These are phyloP conservation scores for Drosophila pegasa DNA, from an alignment of 2,888 invertebrate genomes.

Conservation along the genomic window DNA sequence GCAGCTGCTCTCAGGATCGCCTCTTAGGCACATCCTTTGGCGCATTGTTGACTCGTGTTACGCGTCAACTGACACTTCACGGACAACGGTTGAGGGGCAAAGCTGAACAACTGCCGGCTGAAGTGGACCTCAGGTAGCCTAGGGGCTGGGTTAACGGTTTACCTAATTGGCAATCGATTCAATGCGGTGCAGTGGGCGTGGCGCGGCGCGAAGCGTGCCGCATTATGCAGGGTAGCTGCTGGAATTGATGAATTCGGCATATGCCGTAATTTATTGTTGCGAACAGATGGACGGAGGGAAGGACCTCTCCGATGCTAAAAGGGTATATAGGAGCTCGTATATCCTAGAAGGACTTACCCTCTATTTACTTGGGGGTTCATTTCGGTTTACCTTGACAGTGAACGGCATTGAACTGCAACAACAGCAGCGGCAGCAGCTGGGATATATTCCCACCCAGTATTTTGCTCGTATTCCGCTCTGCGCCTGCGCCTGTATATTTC, in stretches of 20 bases:
- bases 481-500: constrained; percentile 54
- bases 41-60: constrained; percentile 73
- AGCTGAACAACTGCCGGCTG: neutral
- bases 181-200: constrained; percentile 29
- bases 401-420: constrained; percentile 53
- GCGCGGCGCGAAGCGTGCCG: neutral
- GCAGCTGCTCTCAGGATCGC: constrained; percentile 45
- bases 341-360: too few species aligned
- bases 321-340: too few species aligned
- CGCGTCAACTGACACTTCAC: constrained; percentile 64
- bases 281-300: constrained; percentile 52
- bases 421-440: neutral
- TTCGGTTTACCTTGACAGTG: constrained; percentile 72
- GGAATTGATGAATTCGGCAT: constrained; percentile 64
- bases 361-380: constrained; percentile 4
- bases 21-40: constrained; percentile 22
- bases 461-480: constrained; percentile 9
- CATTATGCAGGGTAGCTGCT: constrained; percentile 20
- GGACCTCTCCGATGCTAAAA: too few species aligned
- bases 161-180: constrained; percentile 71
- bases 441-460: constrained; percentile 27
- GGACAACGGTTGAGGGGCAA: neutral
- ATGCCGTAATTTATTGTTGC: constrained; percentile 60
- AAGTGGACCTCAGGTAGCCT: constrained; percentile 57
- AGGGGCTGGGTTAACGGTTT: constrained; percentile 47